Base-by-base conservation (phyloP, 2,888 invertebrate genomes). In the Belgica antarctica region DNA sequence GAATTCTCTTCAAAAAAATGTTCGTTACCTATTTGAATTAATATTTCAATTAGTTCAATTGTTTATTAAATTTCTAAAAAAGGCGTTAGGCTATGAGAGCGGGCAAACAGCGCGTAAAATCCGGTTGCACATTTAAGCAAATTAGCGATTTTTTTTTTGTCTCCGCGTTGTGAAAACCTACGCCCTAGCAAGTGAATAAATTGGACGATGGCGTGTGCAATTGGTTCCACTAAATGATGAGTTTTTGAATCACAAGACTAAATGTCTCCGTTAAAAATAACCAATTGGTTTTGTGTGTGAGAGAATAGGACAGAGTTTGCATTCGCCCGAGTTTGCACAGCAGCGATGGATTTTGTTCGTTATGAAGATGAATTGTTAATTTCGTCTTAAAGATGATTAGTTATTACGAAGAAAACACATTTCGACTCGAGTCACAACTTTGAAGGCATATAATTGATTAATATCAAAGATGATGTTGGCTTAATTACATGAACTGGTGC, bases 51-150 rank as follows among this genome's bases (percentile, higher is more conserved):
- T 52, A 5, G 41, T 41, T 41, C 15, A n/a, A 41, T 41, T 41
- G 41, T 41, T 41, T 41, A 41, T 41, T 41, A 41, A 5, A 41
- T 12, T 41, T 19, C 52, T 22, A 52, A 52, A 52, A 52, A 52
- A 52, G 12, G 41, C 41, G 41, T 12, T 15, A 52, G 22, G 24
- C 17, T 52, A 24, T 15, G 22, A 52, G 52, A 52, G 52, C 10
- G 34, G 34, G 12, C 52, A 24, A 52, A 52, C 52, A 52, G 52
- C 52, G 52, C 52, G 52, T 52, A 52, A 52, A 52, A 52, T 52
- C 52, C 52, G 52, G 52, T 52, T 52, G 52, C 52, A 52, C 52
- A 34, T 8, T 34, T 8, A 52, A 22, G 22, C 24, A 52, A 52
- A 52, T 52, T 52, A 52, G 52, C 52, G 24, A 52, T 22, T 52